Evolutionary conservation across 2,113 vertebrate genomes (phyloP).

Genomic region (Phrynosoma platyrhinos): DNA sequence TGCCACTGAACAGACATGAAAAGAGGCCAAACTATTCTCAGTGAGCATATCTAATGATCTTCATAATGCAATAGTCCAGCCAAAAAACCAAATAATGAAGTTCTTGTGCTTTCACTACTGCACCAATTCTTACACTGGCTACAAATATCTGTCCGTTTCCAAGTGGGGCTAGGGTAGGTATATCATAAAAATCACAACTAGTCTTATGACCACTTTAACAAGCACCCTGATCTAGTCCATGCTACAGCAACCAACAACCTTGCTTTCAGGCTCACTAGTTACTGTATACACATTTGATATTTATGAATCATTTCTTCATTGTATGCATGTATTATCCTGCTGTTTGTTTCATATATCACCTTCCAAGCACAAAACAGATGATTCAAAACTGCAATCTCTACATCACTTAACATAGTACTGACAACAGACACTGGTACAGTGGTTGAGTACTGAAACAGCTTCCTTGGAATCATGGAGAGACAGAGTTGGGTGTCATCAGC

Average conservation of each 20-base stretch:
- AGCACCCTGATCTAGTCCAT: neutral
- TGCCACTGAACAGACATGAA: neutral
- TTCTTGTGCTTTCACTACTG: neutral
- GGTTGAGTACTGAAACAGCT: too few relatives aligned
- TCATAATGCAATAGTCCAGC: neutral
- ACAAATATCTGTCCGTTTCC: neutral
- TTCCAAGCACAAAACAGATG: constrained; percentile 17
- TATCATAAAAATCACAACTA: neutral
- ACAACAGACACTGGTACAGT: too few relatives aligned
- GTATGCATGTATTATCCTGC: constrained; percentile 5
- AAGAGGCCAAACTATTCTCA: neutral
- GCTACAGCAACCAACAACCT: neutral
- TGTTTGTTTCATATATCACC: constrained; percentile 34
- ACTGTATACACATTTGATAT: neutral
- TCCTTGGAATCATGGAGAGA: too few relatives aligned
- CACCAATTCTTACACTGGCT: neutral
- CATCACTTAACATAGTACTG: too few relatives aligned
- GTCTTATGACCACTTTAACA: too few relatives aligned
- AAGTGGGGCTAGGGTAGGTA: neutral
- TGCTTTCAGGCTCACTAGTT: neutral
- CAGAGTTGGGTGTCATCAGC: too few relatives aligned
- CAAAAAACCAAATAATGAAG: neutral
- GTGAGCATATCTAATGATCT: neutral
- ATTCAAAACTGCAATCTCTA: neutral
- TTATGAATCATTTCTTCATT: neutral